Evolutionary conservation across 2,797 vertebrate genomes (phyloP).

Genomic region (Gorsachius magnificus): DNA sequence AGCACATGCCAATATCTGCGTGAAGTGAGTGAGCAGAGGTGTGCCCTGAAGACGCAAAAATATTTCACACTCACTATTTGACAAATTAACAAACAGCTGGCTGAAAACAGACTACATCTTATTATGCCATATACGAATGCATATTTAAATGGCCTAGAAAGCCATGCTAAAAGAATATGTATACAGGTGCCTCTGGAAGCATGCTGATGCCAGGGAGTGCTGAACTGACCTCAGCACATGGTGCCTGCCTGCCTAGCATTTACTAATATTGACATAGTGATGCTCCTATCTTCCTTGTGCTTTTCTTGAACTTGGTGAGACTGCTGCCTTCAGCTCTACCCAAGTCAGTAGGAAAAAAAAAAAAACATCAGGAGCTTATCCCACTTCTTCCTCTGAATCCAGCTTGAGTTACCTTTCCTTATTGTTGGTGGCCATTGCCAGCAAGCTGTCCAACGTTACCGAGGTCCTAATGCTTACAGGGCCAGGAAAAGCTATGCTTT

Average conservation of each 20-base stretch:
- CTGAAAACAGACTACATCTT: background rate
- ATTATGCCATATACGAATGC: background rate
- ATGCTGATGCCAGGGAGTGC: background rate
- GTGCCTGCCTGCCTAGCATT: rapidly evolving
- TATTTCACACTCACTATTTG: background rate
- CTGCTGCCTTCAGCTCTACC: background rate
- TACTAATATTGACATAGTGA: background rate
- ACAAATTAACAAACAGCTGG: background rate
- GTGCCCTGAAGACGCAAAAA: background rate
- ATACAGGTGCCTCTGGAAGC: background rate
- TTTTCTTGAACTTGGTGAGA: background rate
- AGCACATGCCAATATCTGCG: background rate
- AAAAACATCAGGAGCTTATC: background rate
- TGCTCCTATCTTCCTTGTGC: background rate
- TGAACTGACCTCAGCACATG: background rate
- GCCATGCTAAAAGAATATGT: background rate
- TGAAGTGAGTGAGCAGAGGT: background rate
- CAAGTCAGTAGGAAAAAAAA: background rate
- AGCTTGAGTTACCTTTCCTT: background rate
- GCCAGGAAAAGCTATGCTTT: background rate
- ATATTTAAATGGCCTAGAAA: background rate
- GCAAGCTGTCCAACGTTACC: background rate
- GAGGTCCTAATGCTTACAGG: background rate
- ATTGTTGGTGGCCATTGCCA: background rate
- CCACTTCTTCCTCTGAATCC: background rate